Base-by-base conservation (phyloP, 2,888 invertebrate species). In the Apodemia mormo region DNA sequence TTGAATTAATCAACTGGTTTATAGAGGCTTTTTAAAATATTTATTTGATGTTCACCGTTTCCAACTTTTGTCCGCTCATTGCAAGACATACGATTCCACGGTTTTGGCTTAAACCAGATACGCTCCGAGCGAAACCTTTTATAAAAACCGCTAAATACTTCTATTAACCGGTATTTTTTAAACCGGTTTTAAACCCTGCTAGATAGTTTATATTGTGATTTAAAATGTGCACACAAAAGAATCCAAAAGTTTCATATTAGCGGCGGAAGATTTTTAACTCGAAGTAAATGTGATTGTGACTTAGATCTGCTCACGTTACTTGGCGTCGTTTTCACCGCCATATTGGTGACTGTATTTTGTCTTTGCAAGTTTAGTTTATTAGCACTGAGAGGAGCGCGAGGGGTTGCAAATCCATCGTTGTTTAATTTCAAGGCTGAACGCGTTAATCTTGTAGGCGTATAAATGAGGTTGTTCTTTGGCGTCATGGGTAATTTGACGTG, bases 381-480 rank as follows among this genome's bases (percentile, higher is more conserved):
- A 0, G 89, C 87, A 66, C 88, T 89, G 29, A 92, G 83, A 0
- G 92, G 92, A 2, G 91, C 85, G 1, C 92, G 81, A 7, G 92
- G 92, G 0, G 92, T 92, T 0, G 89, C 88, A 70, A 92, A 92
- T 0, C 88, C 90, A 58, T 89, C 89, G 43, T 85, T 83, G 65
- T 86, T 87, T 2, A 90, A 58, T 72, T 90, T 92, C 1, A 90
- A 71, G 43, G 91, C 87, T 0, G 92, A 91, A 56, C 92, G 75
- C 0, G 92, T 93, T 0, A 90, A 80, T 54, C 91, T 81, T 0
- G 86, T 88, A 0, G 92, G 92, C 0, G 92, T 92, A 29, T 80
- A 81, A 43, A 89, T 33, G 0, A 90, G 74, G 56, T 84, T 86
- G 33, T 61, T 83, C 72, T 89, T 90, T 2, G 91, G 89, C 0